Base-by-base conservation (phyloP, 30 jellyfish, hydroid and myxozoan genomes). In the Aurelia coerulea region DNA sequence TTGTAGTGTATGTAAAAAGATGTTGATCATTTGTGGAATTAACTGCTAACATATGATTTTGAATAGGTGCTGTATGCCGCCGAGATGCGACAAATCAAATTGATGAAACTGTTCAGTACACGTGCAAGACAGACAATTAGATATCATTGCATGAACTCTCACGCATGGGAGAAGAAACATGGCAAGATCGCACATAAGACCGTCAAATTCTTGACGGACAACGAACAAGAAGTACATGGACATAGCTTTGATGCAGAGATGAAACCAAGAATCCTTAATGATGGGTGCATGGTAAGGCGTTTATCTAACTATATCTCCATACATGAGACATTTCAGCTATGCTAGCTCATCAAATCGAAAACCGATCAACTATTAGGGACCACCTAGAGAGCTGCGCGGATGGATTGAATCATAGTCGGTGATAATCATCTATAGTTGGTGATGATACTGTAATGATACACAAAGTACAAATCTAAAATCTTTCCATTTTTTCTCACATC, bases 71-170 rank as follows among this genome's bases (percentile, higher is more conserved):
- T 78, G 74, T 93, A 93, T 84, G 92, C 98, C 19, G 92, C 97
- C 52, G 98, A 93, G 52, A 51, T 88, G 78, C 90, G 90, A 1
- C 98, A 93, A 65, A 74, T 93, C 39, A 93, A 93, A 60, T 88
- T 93, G 93, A 68, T 93, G 91, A 88, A 89, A 42, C 73, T 93
- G 65, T 65, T 93, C 84, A 93, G 98, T 75, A 83, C 88, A 41
- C 88, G 90, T 10, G 95, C 96, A 32, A 76, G 92, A 60, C 98
- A 93, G 69, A 85, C 92, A 4, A 87, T 93, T 33, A 93, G 88
- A 56, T 89, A 88, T 80, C 68, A 76, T 73, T 93, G 98, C 94
- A 75, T 76, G 84, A 93, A 93, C 81, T 93, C 98, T 19, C 90
- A 88, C 64, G 96, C 96, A 78, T 88, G 96, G 96, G 46, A 52